phyloP scores from a whole-genome alignment of 2,888 invertebrate species.

The Mantis religiosa region DNA sequence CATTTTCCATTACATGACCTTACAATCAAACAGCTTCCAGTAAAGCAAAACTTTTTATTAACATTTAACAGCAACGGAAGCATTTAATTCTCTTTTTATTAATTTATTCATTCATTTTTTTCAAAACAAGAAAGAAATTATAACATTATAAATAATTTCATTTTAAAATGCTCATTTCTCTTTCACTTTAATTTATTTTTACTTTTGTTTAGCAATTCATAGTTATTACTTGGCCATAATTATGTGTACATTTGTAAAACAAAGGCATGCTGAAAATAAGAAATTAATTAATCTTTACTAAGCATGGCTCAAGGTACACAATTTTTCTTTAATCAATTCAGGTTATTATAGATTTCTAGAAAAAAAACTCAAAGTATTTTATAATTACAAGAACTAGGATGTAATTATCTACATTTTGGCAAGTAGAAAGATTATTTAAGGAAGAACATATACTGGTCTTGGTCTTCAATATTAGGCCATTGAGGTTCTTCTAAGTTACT shows the following conservation, averaged over 20 bases:
- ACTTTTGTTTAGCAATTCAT: background rate
- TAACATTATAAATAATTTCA: background rate
- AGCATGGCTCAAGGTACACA: background rate
- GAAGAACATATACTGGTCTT: background rate
- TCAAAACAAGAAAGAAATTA: background rate
- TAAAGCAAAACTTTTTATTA: background rate
- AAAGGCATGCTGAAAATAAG: background rate
- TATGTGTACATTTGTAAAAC: background rate
- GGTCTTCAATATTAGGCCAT: no score
- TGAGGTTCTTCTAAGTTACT: no score
- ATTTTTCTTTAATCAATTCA: background rate
- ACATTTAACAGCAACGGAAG: background rate
- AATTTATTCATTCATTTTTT: background rate
- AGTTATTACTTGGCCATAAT: background rate
- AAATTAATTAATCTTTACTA: background rate
- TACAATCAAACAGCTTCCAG: background rate
- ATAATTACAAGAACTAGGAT: no score
- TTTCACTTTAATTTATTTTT: background rate
- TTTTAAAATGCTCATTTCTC: background rate
- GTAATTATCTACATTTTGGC: background rate
- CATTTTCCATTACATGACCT: background rate
- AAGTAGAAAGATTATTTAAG: background rate
- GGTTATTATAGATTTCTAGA: background rate
- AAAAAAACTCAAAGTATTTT: no score
- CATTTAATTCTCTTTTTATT: background rate